phyloP scores from a whole-genome alignment of 2,888 invertebrate species.

The Hipparchia semele region DNA sequence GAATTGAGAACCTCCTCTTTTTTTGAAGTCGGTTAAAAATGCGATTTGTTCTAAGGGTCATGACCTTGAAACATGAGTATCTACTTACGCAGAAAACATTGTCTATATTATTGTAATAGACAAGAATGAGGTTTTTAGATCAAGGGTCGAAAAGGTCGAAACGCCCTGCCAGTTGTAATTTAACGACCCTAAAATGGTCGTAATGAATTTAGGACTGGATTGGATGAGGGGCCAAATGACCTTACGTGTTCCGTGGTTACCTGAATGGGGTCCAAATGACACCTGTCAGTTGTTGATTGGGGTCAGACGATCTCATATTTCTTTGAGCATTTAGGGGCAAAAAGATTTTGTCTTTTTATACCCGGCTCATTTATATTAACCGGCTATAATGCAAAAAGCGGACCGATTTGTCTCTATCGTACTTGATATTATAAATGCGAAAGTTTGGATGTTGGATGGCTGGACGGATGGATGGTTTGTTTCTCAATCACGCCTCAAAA shows the following conservation, averaged over 20 bases:
- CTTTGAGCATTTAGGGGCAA: neutral
- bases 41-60: too few relatives aligned
- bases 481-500: too few relatives aligned
- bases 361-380: neutral
- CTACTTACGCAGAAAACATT: neutral
- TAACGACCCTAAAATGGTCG: neutral
- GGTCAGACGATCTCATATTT: neutral
- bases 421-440: too few relatives aligned
- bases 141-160: neutral
- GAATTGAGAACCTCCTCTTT: too few relatives aligned
- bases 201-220: neutral
- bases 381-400: neutral
- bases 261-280: slow-evolving; percentile 2
- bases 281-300: slow-evolving; percentile 10
- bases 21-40: too few relatives aligned
- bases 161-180: neutral
- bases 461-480: too few relatives aligned
- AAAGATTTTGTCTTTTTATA: neutral
- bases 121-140: neutral
- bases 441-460: neutral
- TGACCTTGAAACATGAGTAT: too few relatives aligned
- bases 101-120: neutral
- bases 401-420: neutral
- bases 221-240: slow-evolving; percentile 8
- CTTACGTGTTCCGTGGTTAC: neutral